Conservation (phyloP, 1,140 invertebrate species). For the Archivesica marissinica region DNA sequence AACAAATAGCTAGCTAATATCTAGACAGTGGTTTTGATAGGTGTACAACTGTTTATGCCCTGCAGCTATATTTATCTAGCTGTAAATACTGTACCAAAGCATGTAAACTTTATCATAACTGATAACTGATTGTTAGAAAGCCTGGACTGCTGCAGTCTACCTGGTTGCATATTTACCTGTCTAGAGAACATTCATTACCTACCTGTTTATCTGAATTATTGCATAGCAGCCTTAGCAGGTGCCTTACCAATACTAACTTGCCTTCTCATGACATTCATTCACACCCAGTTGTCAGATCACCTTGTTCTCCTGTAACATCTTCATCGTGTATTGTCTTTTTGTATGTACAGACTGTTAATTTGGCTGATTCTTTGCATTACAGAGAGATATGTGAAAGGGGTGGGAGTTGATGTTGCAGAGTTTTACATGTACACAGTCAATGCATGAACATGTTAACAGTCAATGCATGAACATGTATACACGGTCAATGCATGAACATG, state of each 20-base stretch:
- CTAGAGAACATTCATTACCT: constrained; percentile 29
- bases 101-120: constrained; percentile 60
- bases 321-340: constrained; percentile 6
- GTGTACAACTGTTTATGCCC: constrained; percentile 29
- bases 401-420: too few relatives aligned
- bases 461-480: too few relatives aligned
- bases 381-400: too few relatives aligned
- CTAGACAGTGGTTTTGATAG: constrained; percentile 44
- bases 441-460: too few relatives aligned
- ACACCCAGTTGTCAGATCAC: constrained; percentile 10
- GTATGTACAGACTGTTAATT: constrained; percentile 1
- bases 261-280: constrained; percentile 32
- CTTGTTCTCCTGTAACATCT: not conserved
- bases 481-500: too few relatives aligned
- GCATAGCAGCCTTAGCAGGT: constrained; percentile 12
- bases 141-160: constrained; percentile 19
- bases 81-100: constrained; percentile 45
- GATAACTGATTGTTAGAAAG: constrained; percentile 42
- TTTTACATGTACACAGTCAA: too few relatives aligned
- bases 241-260: not conserved
- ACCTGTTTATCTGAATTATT: constrained; percentile 37
- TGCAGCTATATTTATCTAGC: constrained; percentile 46
- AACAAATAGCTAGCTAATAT: constrained; percentile 1
- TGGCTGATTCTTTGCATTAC: constrained; percentile 11
- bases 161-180: constrained; percentile 46